phyloP scores from a whole-genome alignment of 2,888 invertebrate genomes.

The Caradrina clavipalpis region DNA sequence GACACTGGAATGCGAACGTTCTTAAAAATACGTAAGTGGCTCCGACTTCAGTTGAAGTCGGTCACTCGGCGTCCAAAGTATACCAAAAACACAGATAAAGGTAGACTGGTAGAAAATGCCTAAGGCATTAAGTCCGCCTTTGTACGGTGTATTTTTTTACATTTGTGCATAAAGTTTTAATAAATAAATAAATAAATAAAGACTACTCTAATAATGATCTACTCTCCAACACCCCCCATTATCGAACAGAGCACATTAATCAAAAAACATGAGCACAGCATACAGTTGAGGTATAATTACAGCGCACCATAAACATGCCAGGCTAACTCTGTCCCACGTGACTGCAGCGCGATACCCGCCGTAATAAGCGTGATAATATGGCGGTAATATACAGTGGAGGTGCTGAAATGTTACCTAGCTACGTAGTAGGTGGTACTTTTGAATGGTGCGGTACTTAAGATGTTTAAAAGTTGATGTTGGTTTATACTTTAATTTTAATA shows the following conservation, averaged over 20 bases:
- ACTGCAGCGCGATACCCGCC: slow-evolving; percentile 52
- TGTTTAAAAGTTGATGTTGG: too few relatives aligned
- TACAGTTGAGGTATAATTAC: slow-evolving; percentile 61
- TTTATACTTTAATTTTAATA: too few relatives aligned
- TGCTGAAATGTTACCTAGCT: slow-evolving; percentile 40
- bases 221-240: slow-evolving; percentile 12
- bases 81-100: not conserved
- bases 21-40: too few relatives aligned
- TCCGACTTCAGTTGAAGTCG: too few relatives aligned
- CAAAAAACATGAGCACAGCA: slow-evolving; percentile 31
- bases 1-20: too few relatives aligned
- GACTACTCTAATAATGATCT: slow-evolving; percentile 26
- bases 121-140: too few relatives aligned
- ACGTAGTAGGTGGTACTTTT: slow-evolving; percentile 22
- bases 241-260: slow-evolving; percentile 51
- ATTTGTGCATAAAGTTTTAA: too few relatives aligned
- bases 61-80: too few relatives aligned
- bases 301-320: slow-evolving; percentile 60
- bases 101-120: too few relatives aligned
- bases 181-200: too few relatives aligned
- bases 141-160: too few relatives aligned
- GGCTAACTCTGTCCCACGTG: slow-evolving; percentile 62
- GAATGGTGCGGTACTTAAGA: not conserved
- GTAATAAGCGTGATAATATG: slow-evolving; percentile 59
- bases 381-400: slow-evolving; percentile 43